Percentiles rank a stretch among this genome's conserved stretches.
Conservation (phyloP, 2,888 invertebrate species). For the Macaria notata region DNA sequence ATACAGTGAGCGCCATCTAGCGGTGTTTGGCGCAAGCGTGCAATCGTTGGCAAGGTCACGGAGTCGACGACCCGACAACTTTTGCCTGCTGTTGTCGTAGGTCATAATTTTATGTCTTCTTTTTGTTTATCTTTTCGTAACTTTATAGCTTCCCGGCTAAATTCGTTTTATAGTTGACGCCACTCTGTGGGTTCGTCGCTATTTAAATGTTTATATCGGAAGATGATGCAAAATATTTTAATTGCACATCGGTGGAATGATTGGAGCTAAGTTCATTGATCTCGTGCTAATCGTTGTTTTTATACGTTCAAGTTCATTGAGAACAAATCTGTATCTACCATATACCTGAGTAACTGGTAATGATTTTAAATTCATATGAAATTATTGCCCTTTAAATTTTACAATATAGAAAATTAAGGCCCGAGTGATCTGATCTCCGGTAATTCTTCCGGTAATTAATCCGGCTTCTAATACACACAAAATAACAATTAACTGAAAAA, state of each 20-base stretch:
- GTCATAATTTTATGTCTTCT: conserved; percentile 83
- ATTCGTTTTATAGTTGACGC: conserved; percentile 50
- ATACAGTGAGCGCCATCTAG: conserved; percentile 62
- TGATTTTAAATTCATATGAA: too few species aligned
- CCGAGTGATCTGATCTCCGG: too few species aligned
- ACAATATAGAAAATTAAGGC: too few species aligned
- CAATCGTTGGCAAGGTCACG: conserved; percentile 72
- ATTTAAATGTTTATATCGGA: conserved; percentile 1
- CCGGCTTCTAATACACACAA: too few species aligned
- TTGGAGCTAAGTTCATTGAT: conserved; percentile 3
- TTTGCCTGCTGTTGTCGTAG: conserved; percentile 82
- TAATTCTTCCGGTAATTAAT: too few species aligned
- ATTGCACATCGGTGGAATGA: neutral
- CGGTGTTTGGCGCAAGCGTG: conserved; percentile 50
- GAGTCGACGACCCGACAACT: conserved; percentile 80
- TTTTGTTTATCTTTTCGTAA: conserved; percentile 82
- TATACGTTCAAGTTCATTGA: conserved; percentile 8
- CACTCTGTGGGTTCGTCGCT: neutral
- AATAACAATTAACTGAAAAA: too few species aligned
- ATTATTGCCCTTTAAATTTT: too few species aligned
- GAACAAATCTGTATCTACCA: too few species aligned
- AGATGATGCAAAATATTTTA: conserved; percentile 15
- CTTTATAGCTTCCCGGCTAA: conserved; percentile 74
- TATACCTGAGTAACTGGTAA: too few species aligned
- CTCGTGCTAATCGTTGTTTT: conserved; percentile 5